Evolutionary conservation across 2,797 vertebrate species (phyloP), one percentile per base, ranked within the genome.

Genomic region (Coreius guichenoti): DNA sequence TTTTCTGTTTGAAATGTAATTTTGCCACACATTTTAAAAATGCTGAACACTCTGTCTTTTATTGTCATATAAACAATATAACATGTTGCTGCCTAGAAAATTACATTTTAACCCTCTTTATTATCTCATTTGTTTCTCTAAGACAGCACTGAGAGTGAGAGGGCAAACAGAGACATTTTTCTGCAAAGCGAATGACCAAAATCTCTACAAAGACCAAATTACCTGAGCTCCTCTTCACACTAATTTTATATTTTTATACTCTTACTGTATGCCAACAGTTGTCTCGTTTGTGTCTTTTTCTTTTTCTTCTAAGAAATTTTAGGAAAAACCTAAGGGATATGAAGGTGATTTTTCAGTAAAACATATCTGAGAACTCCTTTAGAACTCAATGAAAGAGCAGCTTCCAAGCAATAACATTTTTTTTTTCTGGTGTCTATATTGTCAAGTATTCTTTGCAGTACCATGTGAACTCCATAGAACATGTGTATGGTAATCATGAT

Each of bases 31-130:
- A 9, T 26, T 69, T 56, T 1, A 69, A 80, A 58, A 5, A 8
- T 36, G 19, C n/a, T 80, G 43, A 23, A 36, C 43, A 49, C 26
- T 39, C 8, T 81, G 31, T 49, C 21, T 81, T 81, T 54, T 76
- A 2, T 4, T 51, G 19, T 21, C 33, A 39, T n/a, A 33, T n/a
- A n/a, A n/a, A n/a, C n/a, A n/a, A n/a, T n/a, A n/a, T n/a, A n/a
- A n/a, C n/a, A n/a, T 26, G 3, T 8, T 72, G 23, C 23, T 45
- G 13, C 43, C 13, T 47, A 4, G 14, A 47, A 19, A 4, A 12
- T 3, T 11, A 31, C 8, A 19, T 5, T 39, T 29, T 5, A 72
- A 45, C 26, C 11, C 4, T 73, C 16, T 51, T 21, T 31, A 74
- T 31, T 31, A 12, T 31, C 26, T 74, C 0, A 9, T 21, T 74